phyloP scores from a whole-genome alignment of 1,140 invertebrate species.

The Solenopsis invicta region DNA sequence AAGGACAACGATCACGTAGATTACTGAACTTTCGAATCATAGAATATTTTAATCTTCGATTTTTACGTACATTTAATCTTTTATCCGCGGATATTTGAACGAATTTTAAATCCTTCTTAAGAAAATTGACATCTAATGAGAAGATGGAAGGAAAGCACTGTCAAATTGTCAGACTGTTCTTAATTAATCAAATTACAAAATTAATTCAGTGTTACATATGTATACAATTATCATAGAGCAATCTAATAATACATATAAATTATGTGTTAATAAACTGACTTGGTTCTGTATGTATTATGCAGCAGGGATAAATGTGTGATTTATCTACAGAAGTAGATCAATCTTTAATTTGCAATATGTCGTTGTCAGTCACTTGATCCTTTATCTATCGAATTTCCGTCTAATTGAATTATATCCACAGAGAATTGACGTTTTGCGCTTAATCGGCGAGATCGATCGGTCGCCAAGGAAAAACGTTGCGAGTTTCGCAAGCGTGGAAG shows the following conservation, averaged over 20 bases:
- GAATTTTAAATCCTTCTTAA: not conserved
- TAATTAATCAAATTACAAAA: not conserved
- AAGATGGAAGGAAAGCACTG: not conserved
- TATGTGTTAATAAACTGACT: not conserved
- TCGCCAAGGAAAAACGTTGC: constrained; percentile 45
- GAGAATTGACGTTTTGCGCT: not conserved
- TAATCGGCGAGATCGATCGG: constrained; percentile 34
- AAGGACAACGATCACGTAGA: not conserved
- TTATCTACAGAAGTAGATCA: not conserved
- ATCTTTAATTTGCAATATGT: not conserved
- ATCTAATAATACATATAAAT: not conserved
- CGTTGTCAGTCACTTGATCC: not conserved
- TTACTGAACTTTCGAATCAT: constrained; percentile 1
- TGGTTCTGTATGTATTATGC: not conserved
- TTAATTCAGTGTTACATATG: not conserved
- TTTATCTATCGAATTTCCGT: constrained; percentile 1
- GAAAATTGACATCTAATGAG: not conserved
- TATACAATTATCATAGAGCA: not conserved
- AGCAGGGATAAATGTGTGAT: not conserved
- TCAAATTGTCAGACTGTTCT: not conserved
- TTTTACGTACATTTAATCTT: not conserved
- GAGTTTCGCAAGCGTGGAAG: constrained; percentile 37
- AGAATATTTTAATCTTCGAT: not conserved
- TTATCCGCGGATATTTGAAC: not conserved
- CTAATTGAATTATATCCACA: not conserved